Evolutionary conservation across 1,140 invertebrate species (phyloP).

Genomic region (Tyrophagus putrescentiae): DNA sequence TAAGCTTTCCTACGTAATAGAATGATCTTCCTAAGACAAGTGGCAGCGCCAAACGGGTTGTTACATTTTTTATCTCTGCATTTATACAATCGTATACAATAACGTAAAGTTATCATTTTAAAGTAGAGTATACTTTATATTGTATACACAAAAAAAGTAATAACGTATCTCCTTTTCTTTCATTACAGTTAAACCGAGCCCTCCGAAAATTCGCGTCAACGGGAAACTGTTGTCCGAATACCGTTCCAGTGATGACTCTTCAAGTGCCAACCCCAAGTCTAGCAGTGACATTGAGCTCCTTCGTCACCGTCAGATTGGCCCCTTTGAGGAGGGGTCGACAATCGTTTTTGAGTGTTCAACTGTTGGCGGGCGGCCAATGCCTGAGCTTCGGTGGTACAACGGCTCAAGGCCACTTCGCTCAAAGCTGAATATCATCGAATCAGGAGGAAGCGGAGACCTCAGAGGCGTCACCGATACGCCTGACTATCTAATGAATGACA

Average conservation of each 20-base stretch:
- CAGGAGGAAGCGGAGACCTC: background rate
- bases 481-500: background rate
- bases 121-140: too few species aligned
- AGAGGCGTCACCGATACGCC: background rate
- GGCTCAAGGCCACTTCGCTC: slow-evolving; percentile 24
- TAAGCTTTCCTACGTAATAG: too few species aligned
- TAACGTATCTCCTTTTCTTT: background rate
- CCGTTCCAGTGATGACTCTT: background rate
- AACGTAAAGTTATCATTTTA: too few species aligned
- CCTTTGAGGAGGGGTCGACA: slow-evolving; percentile 28
- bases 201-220: slow-evolving; percentile 25
- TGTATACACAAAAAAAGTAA: background rate
- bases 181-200: slow-evolving; percentile 25
- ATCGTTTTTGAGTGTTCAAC: slow-evolving; percentile 28
- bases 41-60: too few species aligned
- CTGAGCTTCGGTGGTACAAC: slow-evolving; percentile 26
- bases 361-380: slow-evolving; percentile 27
- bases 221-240: slow-evolving; percentile 10
- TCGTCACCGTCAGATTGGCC: slow-evolving; percentile 20
- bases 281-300: slow-evolving; percentile 13
- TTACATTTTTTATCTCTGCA: too few species aligned
- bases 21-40: too few species aligned
- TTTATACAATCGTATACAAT: too few species aligned
- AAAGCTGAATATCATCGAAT: slow-evolving; percentile 21
- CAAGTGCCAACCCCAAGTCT: slow-evolving; percentile 16